Percentiles rank a stretch among this genome's conserved stretches.
These are phyloP conservation scores for Limnothrissa miodon DNA, from an alignment of 2,113 vertebrate species.

Conservation along the genomic window DNA sequence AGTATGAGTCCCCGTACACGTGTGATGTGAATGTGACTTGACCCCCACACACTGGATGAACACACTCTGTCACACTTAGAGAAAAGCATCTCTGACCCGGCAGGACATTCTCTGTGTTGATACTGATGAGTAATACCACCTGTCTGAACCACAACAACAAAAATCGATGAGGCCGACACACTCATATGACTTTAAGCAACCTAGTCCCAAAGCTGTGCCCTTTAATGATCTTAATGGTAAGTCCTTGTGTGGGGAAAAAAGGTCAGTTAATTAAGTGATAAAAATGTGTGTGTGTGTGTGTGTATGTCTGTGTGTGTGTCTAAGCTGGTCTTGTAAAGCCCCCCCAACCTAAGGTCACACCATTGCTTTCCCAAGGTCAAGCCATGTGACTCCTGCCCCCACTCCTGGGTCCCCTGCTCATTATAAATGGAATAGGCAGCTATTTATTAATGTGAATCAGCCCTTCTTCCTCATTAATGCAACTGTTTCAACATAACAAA, in stretches of 20 bases:
- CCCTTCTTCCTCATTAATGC: background rate
- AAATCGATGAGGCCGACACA: background rate
- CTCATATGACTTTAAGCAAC: background rate
- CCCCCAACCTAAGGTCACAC: background rate
- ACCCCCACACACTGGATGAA: slow-evolving; percentile 6
- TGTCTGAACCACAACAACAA: background rate
- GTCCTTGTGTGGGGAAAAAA: background rate
- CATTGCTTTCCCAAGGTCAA: background rate
- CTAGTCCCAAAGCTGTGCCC: background rate
- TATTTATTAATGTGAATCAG: background rate
- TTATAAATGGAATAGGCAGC: background rate
- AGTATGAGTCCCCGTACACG: background rate
- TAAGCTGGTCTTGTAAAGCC: background rate
- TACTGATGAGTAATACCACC: slow-evolving; percentile 3
- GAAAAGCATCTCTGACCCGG: background rate
- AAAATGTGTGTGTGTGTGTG: background rate
- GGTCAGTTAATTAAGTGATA: background rate
- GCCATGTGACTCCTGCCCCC: background rate
- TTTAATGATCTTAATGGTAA: background rate
- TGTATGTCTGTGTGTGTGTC: background rate
- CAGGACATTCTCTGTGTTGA: background rate
- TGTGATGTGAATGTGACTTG: background rate
- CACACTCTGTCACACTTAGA: slow-evolving; percentile 6
- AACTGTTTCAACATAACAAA: background rate
- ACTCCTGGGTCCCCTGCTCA: background rate